phyloP scores from a whole-genome alignment of 2,113 vertebrate genomes.

The Trogon melanurus region DNA sequence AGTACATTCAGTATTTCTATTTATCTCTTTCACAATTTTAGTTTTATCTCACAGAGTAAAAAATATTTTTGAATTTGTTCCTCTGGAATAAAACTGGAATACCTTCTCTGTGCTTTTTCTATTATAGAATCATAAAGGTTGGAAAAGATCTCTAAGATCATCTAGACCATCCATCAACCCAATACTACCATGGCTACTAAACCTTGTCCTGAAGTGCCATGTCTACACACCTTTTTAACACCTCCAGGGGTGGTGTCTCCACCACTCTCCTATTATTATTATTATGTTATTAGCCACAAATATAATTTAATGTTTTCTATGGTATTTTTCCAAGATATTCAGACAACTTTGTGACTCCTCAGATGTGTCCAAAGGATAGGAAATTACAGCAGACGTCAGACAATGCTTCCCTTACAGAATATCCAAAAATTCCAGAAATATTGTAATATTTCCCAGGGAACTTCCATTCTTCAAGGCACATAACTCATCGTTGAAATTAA shows the following conservation, averaged over 20 bases:
- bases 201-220: too few relatives aligned
- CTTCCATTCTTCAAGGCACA: not conserved
- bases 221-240: too few relatives aligned
- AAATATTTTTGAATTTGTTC: not conserved
- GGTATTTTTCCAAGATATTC: not conserved
- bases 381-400: not conserved
- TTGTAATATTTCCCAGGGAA: not conserved
- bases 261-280: too few relatives aligned
- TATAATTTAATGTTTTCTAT: not conserved
- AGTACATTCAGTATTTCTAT: not conserved
- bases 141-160: too few relatives aligned
- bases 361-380: not conserved
- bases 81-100: not conserved
- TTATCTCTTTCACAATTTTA: not conserved
- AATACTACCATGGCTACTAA: too few relatives aligned
- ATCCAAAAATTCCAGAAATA: not conserved
- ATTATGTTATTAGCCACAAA: not conserved
- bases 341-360: not conserved
- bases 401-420: not conserved
- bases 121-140: too few relatives aligned
- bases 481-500: not conserved
- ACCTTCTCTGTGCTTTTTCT: not conserved
- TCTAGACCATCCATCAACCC: too few relatives aligned
- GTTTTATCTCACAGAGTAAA: not conserved
- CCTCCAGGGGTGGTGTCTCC: too few relatives aligned